Base-by-base conservation (phyloP, 1,140 invertebrate genomes). In the Plodia interpunctella region DNA sequence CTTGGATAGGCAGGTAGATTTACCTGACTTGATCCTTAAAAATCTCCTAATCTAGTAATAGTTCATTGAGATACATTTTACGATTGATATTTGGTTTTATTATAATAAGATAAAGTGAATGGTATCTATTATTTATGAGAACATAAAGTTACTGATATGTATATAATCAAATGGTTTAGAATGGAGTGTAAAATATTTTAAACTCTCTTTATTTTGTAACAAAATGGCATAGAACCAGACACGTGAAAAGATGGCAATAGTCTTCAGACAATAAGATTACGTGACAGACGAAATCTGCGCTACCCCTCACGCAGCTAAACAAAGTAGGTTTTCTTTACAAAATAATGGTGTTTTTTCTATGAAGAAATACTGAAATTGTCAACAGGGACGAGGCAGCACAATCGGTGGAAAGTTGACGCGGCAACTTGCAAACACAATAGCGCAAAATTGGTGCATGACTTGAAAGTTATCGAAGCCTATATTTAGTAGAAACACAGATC, bases 401-500 rank as follows among this genome's bases (percentile, higher is more conserved):
- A 74, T 74, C 65, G 67, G 62, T 73, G 69, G 71, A 78, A 78
- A 80, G 72, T 72, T 63, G 60, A 68, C 63, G 65, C 66, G 59
- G 66, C 63, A 35, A 58, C 17, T 15, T 53, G 38, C 55, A 66
- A 72, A 76, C 65, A 80, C 66, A 78, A 76, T 73, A 60, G 60
- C 57, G 57, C 61, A 57, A 68, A 66, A 66, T 66, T 66, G 55
- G 70, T 64, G 70, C 65, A 69, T 66, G 72, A 67, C 69, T 69
- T 57, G 65, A 71, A 71, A 69, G 66, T 68, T 67, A 35, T 50
- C 49, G 15, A 44, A 10, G 32, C 32, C 32, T 35, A 44, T 10
- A 15, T 44, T 44, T 17, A 44, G 8, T 44, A 2, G 15, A 4
- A 9, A 44, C 5, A 44, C 15, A 44, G 13, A 44, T 15, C n/a